Base-by-base conservation (phyloP, 2,888 invertebrate genomes). In the Drosophila multiciliata region DNA sequence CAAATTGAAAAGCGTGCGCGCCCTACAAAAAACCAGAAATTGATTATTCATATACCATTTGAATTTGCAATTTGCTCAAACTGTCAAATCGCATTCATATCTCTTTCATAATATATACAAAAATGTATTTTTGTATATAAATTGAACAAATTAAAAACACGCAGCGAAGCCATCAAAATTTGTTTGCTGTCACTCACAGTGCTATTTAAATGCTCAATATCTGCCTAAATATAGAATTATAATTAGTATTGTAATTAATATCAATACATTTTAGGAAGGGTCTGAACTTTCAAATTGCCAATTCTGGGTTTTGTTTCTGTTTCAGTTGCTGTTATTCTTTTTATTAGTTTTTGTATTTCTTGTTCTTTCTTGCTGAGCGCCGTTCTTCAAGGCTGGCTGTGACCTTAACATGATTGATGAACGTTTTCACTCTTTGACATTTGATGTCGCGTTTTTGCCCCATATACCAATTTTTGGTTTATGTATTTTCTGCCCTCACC, bases 381-480 rank as follows among this genome's bases (percentile, higher is more conserved):
- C 40, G 53, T 73, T 66, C 74, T 73, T 65, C 69, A 64, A 63
- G 74, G 72, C 78, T 67, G 66, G 66, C 71, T 61, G 65, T 83
- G 89, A 89, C 84, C 84, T 84, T 86, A 73, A 83, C 66, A 89
- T 86, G 86, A 86, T 86, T 86, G 86, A 86, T 86, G 90, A 89
- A 78, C 85, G 58, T 89, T 84, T 87, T 89, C 78, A 82, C 85
- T 89, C 85, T 89, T 86, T 86, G 86, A 87, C 86, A 86, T 86
- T 85, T 81, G 74, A 60, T 75, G 70, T 82, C 66, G 78, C 87
- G 82, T 78, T 82, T 85, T 68, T 59, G 52, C 61, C 17, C 17
- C 49, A 49, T 68, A 66, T 60, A 12, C 49, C 33, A 29, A 26
- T 33, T 45, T 42, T 52, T 59, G 26, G 52, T 17, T n/a, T 32